These are phyloP conservation scores for Ethmia dodecea DNA, from an alignment of 2,888 invertebrate genomes.

Conservation along the genomic window DNA sequence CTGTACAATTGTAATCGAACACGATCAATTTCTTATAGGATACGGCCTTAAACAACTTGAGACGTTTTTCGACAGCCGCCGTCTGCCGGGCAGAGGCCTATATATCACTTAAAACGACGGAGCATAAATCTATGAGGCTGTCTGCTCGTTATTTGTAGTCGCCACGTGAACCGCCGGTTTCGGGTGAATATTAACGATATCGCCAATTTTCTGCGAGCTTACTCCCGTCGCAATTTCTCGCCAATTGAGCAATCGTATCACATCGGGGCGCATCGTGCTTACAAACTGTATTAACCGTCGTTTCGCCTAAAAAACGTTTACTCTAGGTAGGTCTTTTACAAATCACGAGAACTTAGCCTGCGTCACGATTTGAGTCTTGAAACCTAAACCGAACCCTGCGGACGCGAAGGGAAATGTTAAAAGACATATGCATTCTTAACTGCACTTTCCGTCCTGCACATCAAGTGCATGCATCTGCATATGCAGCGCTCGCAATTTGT, in stretches of 20 bases:
- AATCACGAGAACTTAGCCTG: not conserved
- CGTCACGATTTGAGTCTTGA: too few relatives aligned
- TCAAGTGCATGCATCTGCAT: too few relatives aligned
- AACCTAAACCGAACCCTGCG: too few relatives aligned
- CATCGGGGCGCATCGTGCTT: conserved; percentile 42
- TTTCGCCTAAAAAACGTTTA: conserved; percentile 33
- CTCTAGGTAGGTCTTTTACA: conserved; percentile 16
- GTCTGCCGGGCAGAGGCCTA: conserved; percentile 46
- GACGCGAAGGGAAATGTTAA: too few relatives aligned
- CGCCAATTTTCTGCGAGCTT: conserved; percentile 76
- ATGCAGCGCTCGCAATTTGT: too few relatives aligned
- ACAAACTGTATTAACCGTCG: conserved; percentile 35
- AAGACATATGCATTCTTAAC: too few relatives aligned
- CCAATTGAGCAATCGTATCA: conserved; percentile 75
- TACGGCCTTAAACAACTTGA: conserved; percentile 29
- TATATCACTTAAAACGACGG: conserved; percentile 74
- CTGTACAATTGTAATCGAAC: too few relatives aligned
- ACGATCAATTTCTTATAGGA: not conserved
- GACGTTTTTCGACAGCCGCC: conserved; percentile 49
- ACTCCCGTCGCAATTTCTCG: conserved; percentile 74
- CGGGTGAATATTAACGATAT: conserved; percentile 78
- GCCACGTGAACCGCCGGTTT: conserved; percentile 72
- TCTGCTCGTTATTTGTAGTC: conserved; percentile 74
- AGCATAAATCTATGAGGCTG: conserved; percentile 70
- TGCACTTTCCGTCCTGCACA: too few relatives aligned